Evolutionary conservation across 64 coral and sea anemone genomes (phyloP).

Genomic region (Dendronephthya gigantea): DNA sequence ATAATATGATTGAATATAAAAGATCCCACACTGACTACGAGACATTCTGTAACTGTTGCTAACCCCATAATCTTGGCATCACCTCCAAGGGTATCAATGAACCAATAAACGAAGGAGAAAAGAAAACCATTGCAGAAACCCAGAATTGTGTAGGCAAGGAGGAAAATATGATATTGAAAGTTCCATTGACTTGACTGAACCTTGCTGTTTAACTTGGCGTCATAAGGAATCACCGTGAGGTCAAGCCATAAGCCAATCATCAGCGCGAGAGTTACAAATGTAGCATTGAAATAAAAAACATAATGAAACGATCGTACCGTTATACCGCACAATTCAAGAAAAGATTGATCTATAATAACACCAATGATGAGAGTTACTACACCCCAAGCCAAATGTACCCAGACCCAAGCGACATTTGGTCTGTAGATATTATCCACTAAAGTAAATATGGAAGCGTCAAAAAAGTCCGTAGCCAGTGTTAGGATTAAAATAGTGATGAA

Average conservation of each 20-base stretch:
- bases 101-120: background rate
- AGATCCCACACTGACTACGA: background rate
- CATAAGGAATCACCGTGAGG: background rate
- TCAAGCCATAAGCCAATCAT: background rate
- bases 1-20: background rate
- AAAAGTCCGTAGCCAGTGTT: background rate
- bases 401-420: background rate
- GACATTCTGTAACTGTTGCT: background rate
- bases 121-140: slow-evolving; percentile 15
- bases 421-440: background rate
- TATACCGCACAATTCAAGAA: background rate
- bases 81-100: background rate
- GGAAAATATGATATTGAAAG: background rate
- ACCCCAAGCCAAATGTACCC: background rate
- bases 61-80: background rate
- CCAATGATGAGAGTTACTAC: background rate
- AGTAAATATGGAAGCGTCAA: background rate
- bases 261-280: background rate
- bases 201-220: background rate
- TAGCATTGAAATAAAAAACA: background rate
- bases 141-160: background rate
- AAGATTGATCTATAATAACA: background rate
- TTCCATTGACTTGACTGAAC: background rate
- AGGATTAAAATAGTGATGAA: background rate
- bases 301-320: background rate